Percentiles rank a stretch among this genome's conserved stretches.
These are phyloP conservation scores for Sus scrofa DNA, from an alignment of 2,113 vertebrate genomes.

Conservation along the genomic window DNA sequence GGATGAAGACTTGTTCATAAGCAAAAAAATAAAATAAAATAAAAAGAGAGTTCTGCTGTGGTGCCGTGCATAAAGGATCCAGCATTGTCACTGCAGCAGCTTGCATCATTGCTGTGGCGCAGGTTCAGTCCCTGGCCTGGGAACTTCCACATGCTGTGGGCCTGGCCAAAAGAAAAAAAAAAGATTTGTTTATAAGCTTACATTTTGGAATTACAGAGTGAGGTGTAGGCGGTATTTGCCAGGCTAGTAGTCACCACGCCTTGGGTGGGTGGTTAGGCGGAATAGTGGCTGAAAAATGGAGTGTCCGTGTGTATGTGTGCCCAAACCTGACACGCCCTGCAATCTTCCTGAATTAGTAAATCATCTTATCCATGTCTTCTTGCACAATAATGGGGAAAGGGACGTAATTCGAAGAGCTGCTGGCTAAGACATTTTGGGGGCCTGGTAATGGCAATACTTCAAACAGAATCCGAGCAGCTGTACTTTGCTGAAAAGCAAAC, in stretches of 20 bases:
- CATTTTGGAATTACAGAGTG: constrained; percentile 39
- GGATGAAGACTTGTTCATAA: constrained; percentile 45
- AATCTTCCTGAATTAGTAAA: constrained; percentile 65
- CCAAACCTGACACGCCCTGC: constrained; percentile 33
- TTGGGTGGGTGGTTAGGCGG: constrained; percentile 49
- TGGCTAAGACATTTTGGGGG: constrained; percentile 50
- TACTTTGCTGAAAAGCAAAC: constrained; percentile 29
- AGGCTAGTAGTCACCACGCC: constrained; percentile 46
- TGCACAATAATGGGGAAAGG: constrained; percentile 32
- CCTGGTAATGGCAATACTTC: constrained; percentile 62
- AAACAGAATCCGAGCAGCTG: constrained; percentile 30
- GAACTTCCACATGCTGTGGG: too few species aligned
- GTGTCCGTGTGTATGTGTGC: constrained; percentile 47
- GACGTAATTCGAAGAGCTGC: constrained; percentile 61
- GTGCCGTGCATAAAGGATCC: too few species aligned
- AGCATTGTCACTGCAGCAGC: too few species aligned
- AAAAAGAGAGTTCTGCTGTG: too few species aligned
- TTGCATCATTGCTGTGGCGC: too few species aligned
- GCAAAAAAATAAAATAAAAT: too few species aligned
- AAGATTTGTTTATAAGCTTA: constrained; percentile 56
- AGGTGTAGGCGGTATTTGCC: constrained; percentile 51
- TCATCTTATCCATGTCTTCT: constrained; percentile 58
- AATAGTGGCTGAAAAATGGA: constrained; percentile 53
- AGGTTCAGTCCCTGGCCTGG: too few species aligned
- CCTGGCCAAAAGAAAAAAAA: too few species aligned